Base-by-base conservation (phyloP, 1,140 invertebrate genomes). In the Brachionus sp. region DNA sequence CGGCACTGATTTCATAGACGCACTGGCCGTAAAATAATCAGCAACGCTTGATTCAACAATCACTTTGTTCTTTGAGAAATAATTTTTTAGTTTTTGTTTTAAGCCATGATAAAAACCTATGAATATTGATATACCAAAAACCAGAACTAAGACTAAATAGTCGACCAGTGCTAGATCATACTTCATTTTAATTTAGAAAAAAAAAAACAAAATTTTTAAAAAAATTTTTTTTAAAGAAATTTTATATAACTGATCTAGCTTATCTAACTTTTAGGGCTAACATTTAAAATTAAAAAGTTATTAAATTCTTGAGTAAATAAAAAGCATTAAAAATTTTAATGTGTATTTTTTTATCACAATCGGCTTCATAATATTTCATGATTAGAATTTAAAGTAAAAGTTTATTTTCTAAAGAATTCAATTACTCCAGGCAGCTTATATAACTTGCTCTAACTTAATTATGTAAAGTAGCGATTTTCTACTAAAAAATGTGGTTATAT, bases 101-200 rank as follows among this genome's bases (percentile, higher is more conserved):
- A 66, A 23, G 9, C 64, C 64, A 66, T 66, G 64, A 37, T 66
- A 66, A 66, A 33, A 66, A 16, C 64, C 64, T 7, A 66, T 66
- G 5, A 66, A 33, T 0, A 66, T 66, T 66, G 64, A 33, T 16
- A 66, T 66, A 10, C 25, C 25, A 33, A 66, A 66, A 13, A 66
- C 33, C n/a, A 66, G 13, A 16, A 66, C 12, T 6, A 66, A 25
- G 7, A 66, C 64, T 12, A 66, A 37, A 66, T 66, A 66, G 29
- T 66, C 64, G 13, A 66, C 25, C 13, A 66, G 13, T 29, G 5
- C 33, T 23, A 66, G 33, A 5, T 66, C 64, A 66, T 66, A 37
- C n/a, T 66, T 66, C 64, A 66, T 66, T 66, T 66, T 33, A 50
- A 50, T 50, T 50, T 50, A 13, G n/a, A 50, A 50, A 50, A 50